phyloP scores from a whole-genome alignment of 2,888 invertebrate genomes.

The Sarcophaga rosellei region DNA sequence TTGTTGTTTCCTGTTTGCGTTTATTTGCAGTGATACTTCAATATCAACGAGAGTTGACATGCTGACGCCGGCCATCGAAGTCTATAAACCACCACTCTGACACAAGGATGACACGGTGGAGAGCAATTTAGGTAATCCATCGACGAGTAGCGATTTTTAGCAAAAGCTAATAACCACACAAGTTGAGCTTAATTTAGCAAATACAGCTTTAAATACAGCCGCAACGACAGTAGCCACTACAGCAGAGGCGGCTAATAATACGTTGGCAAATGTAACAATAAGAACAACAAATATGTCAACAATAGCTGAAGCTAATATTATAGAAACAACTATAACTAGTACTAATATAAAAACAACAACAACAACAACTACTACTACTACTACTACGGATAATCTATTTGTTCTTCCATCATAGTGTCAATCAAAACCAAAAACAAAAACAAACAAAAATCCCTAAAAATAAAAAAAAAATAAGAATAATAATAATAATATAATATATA shows the following conservation, averaged over 20 bases:
- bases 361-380: slow-evolving; percentile 53
- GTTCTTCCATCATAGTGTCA: slow-evolving; percentile 82
- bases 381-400: slow-evolving; percentile 80
- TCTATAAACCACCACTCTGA: slow-evolving; percentile 82
- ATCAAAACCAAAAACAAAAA: slow-evolving; percentile 74
- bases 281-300: slow-evolving; percentile 56
- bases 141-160: slow-evolving; percentile 82
- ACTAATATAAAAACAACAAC: slow-evolving; percentile 50
- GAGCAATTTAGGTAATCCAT: slow-evolving; percentile 82
- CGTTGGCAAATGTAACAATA: slow-evolving; percentile 62
- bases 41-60: slow-evolving; percentile 87
- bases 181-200: slow-evolving; percentile 76
- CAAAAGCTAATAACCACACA: slow-evolving; percentile 77
- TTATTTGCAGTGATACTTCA: slow-evolving; percentile 84
- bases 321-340: slow-evolving; percentile 48
- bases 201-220: slow-evolving; percentile 41
- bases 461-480: slow-evolving; percentile 25
- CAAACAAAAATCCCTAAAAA: slow-evolving; percentile 52
- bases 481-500: slow-evolving; percentile 13
- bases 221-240: slow-evolving; percentile 30
- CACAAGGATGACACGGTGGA: slow-evolving; percentile 82
- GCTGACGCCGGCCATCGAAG: slow-evolving; percentile 83
- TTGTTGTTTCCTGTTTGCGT: slow-evolving; percentile 18
- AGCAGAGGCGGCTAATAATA: background rate
- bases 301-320: slow-evolving; percentile 54